Conservation (phyloP, 2,797 vertebrate species). For the Parauchenoglanis ngamensis region DNA sequence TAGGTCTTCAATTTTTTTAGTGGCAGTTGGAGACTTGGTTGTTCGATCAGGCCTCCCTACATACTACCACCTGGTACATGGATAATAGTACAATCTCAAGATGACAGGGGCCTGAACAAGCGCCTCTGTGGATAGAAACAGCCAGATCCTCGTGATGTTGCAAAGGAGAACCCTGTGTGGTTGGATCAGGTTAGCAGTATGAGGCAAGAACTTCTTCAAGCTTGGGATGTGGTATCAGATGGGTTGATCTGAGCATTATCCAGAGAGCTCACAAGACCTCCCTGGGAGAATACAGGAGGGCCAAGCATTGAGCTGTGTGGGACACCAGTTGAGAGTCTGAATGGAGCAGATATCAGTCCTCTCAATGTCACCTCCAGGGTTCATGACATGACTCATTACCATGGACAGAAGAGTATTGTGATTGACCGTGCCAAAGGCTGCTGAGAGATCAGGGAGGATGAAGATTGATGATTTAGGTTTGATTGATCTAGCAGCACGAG, state of each 20-base stretch:
- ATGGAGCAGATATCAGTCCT: background rate
- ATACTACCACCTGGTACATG: no score
- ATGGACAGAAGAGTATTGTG: background rate
- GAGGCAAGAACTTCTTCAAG: background rate
- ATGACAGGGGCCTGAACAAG: background rate
- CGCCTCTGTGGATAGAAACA: background rate
- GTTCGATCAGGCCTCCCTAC: no score
- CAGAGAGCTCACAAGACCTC: background rate
- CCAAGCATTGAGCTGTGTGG: background rate
- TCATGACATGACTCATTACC: background rate
- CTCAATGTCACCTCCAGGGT: background rate
- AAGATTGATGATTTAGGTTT: background rate
- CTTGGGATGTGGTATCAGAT: background rate
- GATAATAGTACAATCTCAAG: background rate
- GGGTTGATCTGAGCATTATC: background rate
- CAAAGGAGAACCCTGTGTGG: background rate
- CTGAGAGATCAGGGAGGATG: background rate
- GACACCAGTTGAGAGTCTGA: background rate
- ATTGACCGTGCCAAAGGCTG: background rate
- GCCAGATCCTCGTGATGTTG: background rate
- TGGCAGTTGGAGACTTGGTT: no score
- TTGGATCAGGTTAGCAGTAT: background rate
- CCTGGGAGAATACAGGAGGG: background rate
- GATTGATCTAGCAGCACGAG: background rate
- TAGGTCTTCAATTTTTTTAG: no score